A percentile compares a stretch with the other conserved stretches of the same genome.
Evolutionary conservation across 2,888 invertebrate genomes (phyloP).

Genomic region (Nephrocerus scutellatus): DNA sequence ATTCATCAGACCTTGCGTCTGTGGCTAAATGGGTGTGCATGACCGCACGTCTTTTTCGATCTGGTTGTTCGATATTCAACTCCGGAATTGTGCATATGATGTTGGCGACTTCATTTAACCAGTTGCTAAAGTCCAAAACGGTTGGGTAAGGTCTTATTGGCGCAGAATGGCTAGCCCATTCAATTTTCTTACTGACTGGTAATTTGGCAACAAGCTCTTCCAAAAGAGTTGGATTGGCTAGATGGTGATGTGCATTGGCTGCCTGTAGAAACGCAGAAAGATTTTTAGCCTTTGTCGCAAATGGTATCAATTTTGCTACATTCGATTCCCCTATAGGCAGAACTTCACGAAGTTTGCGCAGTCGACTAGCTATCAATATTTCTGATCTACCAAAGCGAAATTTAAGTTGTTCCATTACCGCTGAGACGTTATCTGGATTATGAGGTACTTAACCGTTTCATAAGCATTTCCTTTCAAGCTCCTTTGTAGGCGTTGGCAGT

Average conservation of each 20-base stretch:
- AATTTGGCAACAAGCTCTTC: constrained; percentile 15
- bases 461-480: constrained; percentile 3
- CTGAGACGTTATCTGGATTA: constrained; percentile 16
- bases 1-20: no score
- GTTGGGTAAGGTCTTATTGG: constrained; percentile 8
- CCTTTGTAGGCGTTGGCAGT: constrained; percentile 1
- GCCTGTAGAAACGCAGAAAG: constrained; percentile 11
- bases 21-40: constrained; percentile 8
- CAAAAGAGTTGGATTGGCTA: constrained; percentile 17
- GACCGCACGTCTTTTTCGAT: constrained; percentile 9
- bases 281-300: constrained; percentile 11
- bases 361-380: constrained; percentile 13
- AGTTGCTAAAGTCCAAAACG: constrained; percentile 13
- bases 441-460: constrained; percentile 5
- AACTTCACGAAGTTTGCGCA: constrained; percentile 13
- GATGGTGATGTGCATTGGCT: constrained; percentile 8
- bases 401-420: constrained; percentile 15
- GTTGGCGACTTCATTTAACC: constrained; percentile 9
- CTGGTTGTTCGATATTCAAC: neutral
- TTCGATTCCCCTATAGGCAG: constrained; percentile 9
- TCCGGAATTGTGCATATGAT: constrained; percentile 1
- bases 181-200: constrained; percentile 8
- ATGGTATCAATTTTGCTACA: constrained; percentile 11
- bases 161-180: constrained; percentile 14
- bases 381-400: constrained; percentile 20